Percentiles rank a stretch among this genome's conserved stretches.
phyloP scores from a whole-genome alignment of 2,888 invertebrate genomes.

The Pilophorus perplexus region DNA sequence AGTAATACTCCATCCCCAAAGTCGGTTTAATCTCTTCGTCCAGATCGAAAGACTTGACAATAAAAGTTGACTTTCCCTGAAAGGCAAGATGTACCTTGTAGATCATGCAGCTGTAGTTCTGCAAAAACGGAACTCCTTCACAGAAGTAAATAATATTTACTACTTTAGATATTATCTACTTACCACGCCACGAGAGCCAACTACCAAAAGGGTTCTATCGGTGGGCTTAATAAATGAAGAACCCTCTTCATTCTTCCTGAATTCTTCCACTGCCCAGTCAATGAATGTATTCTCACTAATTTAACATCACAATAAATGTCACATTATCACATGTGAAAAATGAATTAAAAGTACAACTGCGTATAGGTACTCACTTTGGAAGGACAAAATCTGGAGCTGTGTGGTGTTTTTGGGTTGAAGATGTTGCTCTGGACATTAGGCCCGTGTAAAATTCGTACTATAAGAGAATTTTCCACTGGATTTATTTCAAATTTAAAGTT shows the following conservation, averaged over 20 bases:
- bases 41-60: constrained; percentile 75
- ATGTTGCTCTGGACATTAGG: not conserved
- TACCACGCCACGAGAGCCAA: constrained; percentile 67
- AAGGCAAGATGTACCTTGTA: too few relatives aligned
- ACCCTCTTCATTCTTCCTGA: constrained; percentile 22
- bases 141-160: not conserved
- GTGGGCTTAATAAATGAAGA: constrained; percentile 20
- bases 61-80: constrained; percentile 76
- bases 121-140: not conserved
- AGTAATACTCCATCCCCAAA: constrained; percentile 72
- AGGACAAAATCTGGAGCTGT: constrained; percentile 27
- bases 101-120: not conserved
- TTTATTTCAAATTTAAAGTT: too few relatives aligned
- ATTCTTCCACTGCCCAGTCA: constrained; percentile 38
- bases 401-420: not conserved
- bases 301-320: too few relatives aligned
- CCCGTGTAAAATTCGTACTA: not conserved
- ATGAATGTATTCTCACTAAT: constrained; percentile 39
- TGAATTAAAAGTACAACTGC: too few relatives aligned
- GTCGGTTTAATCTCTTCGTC: constrained; percentile 72
- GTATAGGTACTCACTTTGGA: constrained; percentile 36
- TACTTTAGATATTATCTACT: too few relatives aligned
- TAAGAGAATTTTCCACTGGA: too few relatives aligned
- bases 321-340: too few relatives aligned
- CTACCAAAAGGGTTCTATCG: constrained; percentile 61